Base-by-base conservation (phyloP, 2,113 vertebrate species). In the Oncorhynchus nerka region DNA sequence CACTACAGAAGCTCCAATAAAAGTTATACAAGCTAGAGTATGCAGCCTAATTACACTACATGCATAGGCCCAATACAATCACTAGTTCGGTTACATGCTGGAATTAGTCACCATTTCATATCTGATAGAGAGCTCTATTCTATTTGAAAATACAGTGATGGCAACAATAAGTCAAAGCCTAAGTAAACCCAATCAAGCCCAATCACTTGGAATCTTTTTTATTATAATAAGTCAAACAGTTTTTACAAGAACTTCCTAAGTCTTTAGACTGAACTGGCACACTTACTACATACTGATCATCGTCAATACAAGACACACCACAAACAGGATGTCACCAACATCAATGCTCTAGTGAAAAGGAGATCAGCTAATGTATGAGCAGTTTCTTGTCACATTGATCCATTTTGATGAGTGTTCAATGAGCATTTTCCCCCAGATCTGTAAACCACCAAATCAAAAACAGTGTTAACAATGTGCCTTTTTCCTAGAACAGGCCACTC, bases 401-500 rank as follows among this genome's bases (percentile, higher is more conserved):
- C n/a, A n/a, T 62, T 62, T 24, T 22, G 20, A n/a, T 45, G 39
- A 62, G 19, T 16, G 16, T 16, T 22, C 59, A 66, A 26, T 28
- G 13, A 28, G 22, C 13, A 3, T 30, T 66, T 66, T 55, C 1
- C 13, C 65, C 13, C 65, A 8, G 65, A 67, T 67, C 13, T 67
- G 26, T 8, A 15, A 55, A 55, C 49, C 49, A 62, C 59, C 20
- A 62, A n/a, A 62, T 22, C 20, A 62, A 62, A 62, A 62, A n/a
- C 20, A 62, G 59, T 62, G 59, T 7, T 7, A 64, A 66, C 6
- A 15, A 1, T 67, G 6, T 7, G 1, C 19, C 45, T 45, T 11
- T 48, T 48, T 15, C 57, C 61, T 34, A 88, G 4, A 74, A 74
- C 6, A 92, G 84, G 1, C 73, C 89, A 26, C 89, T 83, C n/a